Percentiles rank a stretch among this genome's conserved stretches.
phyloP scores from a whole-genome alignment of 2,888 invertebrate species.

The Drosophila eohydei region DNA sequence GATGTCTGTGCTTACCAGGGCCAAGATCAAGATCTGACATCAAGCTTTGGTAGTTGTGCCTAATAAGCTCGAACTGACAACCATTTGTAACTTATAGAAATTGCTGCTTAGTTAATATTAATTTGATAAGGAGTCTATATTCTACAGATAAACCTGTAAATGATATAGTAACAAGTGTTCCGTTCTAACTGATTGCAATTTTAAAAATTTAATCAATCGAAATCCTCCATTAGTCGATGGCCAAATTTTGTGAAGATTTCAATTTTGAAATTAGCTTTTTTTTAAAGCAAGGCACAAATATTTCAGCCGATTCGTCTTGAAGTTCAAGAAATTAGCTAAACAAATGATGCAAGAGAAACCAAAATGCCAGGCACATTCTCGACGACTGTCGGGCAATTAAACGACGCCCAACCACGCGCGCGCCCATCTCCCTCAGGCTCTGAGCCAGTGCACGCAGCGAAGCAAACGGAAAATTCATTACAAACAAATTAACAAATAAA shows the following conservation, averaged over 20 bases:
- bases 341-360: conserved; percentile 70
- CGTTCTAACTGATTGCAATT: neutral
- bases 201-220: conserved; percentile 3
- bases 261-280: conserved; percentile 57
- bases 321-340: conserved; percentile 66
- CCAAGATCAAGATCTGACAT: neutral
- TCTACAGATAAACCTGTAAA: no score
- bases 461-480: conserved; percentile 82
- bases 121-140: no score
- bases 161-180: neutral
- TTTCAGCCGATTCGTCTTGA: conserved; percentile 47
- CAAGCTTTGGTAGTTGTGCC: neutral
- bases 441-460: conserved; percentile 50
- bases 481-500: conserved; percentile 85
- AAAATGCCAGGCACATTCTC: conserved; percentile 68
- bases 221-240: neutral
- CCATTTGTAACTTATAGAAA: no score
- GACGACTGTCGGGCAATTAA: conserved; percentile 66
- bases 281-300: conserved; percentile 60
- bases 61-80: no score
- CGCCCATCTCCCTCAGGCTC: conserved; percentile 30
- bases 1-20: neutral
- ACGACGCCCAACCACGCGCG: conserved; percentile 44
- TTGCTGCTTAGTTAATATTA: no score
- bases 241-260: neutral